Percentiles rank a stretch among this genome's conserved stretches.
Conservation (phyloP, 2,888 invertebrate genomes). For the Heliothis peltigera region DNA sequence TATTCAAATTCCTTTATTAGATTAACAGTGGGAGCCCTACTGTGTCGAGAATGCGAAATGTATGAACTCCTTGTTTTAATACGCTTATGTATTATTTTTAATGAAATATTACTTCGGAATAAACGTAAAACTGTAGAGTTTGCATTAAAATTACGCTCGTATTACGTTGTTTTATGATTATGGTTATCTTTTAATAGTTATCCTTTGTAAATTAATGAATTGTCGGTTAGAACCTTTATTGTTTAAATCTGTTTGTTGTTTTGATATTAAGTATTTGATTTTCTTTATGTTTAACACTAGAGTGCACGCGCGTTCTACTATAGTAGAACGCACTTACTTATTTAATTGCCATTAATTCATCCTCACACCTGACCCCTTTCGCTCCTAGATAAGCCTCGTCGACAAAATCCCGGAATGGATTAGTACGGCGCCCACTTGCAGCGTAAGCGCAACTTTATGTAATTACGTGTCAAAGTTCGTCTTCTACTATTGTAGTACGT, state of each 20-base stretch:
- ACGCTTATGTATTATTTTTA: slow-evolving; percentile 52
- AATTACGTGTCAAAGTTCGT: too few species aligned
- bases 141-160: slow-evolving; percentile 26
- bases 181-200: slow-evolving; percentile 30
- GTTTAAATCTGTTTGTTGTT: not conserved
- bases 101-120: slow-evolving; percentile 50
- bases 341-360: too few species aligned
- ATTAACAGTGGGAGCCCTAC: slow-evolving; percentile 85
- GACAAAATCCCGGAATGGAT: too few species aligned
- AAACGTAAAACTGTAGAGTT: slow-evolving; percentile 40
- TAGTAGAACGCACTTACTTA: too few species aligned
- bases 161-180: slow-evolving; percentile 39
- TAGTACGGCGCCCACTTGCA: too few species aligned
- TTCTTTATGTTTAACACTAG: too few species aligned
- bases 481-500: too few species aligned
- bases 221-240: not conserved
- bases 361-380: too few species aligned
- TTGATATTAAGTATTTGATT: not conserved
- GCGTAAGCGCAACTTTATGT: too few species aligned
- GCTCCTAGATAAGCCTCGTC: too few species aligned
- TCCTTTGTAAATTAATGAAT: slow-evolving; percentile 1
- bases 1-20: slow-evolving; percentile 88
- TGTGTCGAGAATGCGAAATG: slow-evolving; percentile 80
- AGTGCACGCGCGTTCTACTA: too few species aligned
- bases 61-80: slow-evolving; percentile 62